These are phyloP conservation scores for Nomada fabriciana DNA, from an alignment of 2,888 invertebrate species.

Conservation along the genomic window DNA sequence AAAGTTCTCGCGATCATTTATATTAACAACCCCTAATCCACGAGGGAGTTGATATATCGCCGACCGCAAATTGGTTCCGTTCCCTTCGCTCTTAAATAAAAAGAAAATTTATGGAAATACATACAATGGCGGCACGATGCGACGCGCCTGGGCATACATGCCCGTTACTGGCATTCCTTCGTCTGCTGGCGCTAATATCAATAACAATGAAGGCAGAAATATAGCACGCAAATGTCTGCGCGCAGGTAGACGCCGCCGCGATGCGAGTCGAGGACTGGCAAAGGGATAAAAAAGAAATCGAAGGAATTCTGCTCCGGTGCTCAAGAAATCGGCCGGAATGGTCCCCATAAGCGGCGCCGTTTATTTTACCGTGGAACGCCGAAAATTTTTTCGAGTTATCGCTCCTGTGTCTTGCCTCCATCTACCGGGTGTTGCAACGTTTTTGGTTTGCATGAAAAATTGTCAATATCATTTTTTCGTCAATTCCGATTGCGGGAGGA, in stretches of 20 bases:
- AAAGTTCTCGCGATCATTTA: constrained; percentile 43
- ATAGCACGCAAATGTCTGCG: constrained; percentile 8
- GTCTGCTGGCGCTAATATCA: constrained; percentile 54
- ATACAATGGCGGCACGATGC: constrained; percentile 10
- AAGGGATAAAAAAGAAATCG: constrained; percentile 43
- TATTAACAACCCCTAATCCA: constrained; percentile 44
- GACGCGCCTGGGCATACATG: constrained; percentile 19
- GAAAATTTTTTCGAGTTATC: constrained; percentile 38
- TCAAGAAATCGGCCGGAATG: constrained; percentile 60
- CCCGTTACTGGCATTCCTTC: constrained; percentile 12
- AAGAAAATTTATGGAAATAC: constrained; percentile 56
- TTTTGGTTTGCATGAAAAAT: not conserved
- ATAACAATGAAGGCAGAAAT: constrained; percentile 60
- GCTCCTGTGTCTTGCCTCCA: not conserved
- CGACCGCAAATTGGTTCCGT: constrained; percentile 38
- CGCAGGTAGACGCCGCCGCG: constrained; percentile 45
- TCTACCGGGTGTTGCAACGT: constrained; percentile 10
- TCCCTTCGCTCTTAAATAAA: constrained; percentile 40
- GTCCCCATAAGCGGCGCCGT: constrained; percentile 36
- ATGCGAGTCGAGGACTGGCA: constrained; percentile 42
- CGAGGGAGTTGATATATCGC: constrained; percentile 34
- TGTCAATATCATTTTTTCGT: not conserved
- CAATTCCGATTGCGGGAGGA: too few species aligned
- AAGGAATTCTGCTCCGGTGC: constrained; percentile 52
- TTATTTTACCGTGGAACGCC: constrained; percentile 42